Conservation (phyloP, 1,140 invertebrate genomes). For the Triops longicaudatus region DNA sequence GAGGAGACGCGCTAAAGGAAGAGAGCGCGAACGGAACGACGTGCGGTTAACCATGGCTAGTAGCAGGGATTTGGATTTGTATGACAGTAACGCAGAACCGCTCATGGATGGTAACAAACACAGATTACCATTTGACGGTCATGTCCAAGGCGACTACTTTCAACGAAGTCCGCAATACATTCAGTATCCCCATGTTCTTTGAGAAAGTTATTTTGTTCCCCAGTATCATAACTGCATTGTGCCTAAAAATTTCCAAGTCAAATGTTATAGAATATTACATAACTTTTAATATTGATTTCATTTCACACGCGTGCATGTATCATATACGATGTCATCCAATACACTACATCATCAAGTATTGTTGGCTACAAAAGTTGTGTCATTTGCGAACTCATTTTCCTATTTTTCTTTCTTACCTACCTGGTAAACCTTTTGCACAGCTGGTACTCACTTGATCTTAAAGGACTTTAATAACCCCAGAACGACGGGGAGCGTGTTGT, state of each 20-base stretch:
- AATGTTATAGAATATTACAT: not conserved
- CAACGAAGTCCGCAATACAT: not conserved
- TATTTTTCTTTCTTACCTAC: too few species aligned
- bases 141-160: not conserved
- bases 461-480: too few species aligned
- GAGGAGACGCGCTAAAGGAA: not conserved
- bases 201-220: not conserved
- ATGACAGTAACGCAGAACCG: not conserved
- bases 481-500: too few species aligned
- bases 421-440: too few species aligned
- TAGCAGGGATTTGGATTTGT: constrained; percentile 7
- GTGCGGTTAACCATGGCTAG: not conserved
- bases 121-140: not conserved
- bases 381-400: too few species aligned
- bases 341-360: too few species aligned
- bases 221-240: not conserved
- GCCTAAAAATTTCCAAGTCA: not conserved
- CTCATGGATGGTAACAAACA: not conserved
- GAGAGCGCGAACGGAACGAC: not conserved
- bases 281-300: too few species aligned
- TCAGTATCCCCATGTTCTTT: constrained; percentile 2
- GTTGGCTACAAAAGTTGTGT: too few species aligned
- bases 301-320: too few species aligned
- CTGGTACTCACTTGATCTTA: too few species aligned
- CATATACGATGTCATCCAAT: too few species aligned